Conservation (phyloP, 2,888 invertebrate genomes). For the Zele albiditarsus region DNA sequence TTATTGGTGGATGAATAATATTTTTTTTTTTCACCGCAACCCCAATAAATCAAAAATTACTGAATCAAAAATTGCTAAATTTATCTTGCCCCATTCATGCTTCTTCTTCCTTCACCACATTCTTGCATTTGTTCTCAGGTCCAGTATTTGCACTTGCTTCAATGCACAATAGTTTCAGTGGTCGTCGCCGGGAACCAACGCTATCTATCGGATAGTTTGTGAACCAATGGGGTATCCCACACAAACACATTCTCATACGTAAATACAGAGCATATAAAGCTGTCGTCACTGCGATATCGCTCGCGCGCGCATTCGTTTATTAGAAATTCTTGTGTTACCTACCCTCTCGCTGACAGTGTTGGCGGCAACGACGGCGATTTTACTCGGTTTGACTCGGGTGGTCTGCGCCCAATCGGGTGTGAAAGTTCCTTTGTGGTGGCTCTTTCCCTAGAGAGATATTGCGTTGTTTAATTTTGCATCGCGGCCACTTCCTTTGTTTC, state of each 20-base stretch:
- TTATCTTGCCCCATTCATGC: too few species aligned
- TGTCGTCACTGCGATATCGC: background rate
- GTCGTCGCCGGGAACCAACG: background rate
- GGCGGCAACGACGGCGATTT: constrained; percentile 42
- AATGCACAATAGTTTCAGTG: background rate
- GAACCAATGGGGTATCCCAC: background rate
- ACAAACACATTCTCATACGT: background rate
- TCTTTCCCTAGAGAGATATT: constrained; percentile 63
- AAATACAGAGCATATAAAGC: background rate
- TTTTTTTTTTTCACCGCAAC: too few species aligned
- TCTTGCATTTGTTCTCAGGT: too few species aligned
- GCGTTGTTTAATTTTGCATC: constrained; percentile 70
- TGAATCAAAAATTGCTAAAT: too few species aligned
- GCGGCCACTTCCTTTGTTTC: constrained; percentile 67
- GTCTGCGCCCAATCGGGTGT: constrained; percentile 67
- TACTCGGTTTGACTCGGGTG: constrained; percentile 38
- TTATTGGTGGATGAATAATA: too few species aligned
- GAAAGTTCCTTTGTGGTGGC: constrained; percentile 67
- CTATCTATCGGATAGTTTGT: background rate
- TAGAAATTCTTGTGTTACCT: constrained; percentile 65
- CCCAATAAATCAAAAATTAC: too few species aligned
- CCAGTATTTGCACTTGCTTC: background rate
- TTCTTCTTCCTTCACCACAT: too few species aligned
- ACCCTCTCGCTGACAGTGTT: constrained; percentile 41
- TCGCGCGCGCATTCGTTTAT: constrained; percentile 58